Percentiles rank a stretch among this genome's conserved stretches.
phyloP scores from a whole-genome alignment of 1,140 invertebrate genomes.

The Matsumurasca onukii region DNA sequence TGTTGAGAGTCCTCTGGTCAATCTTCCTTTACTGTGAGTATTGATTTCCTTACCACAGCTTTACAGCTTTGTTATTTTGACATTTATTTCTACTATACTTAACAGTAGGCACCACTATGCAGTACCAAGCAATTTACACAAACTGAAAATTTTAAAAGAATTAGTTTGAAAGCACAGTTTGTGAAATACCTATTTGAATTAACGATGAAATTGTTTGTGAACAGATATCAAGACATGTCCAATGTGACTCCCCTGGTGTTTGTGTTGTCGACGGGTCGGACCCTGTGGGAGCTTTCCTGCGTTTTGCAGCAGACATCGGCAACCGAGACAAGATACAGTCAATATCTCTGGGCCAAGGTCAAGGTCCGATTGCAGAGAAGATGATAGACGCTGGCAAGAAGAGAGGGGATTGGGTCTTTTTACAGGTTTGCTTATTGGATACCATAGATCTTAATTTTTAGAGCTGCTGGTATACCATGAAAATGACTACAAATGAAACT shows the following conservation, averaged over 20 bases:
- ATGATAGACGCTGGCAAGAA: conserved; percentile 71
- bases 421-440: conserved; percentile 60
- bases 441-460: too few species aligned
- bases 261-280: conserved; percentile 90
- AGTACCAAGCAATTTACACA: neutral
- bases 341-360: conserved; percentile 89
- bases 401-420: conserved; percentile 79
- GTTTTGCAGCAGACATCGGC: conserved; percentile 78
- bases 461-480: too few species aligned
- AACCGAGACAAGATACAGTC: conserved; percentile 74
- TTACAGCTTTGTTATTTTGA: neutral
- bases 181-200: neutral
- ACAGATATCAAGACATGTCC: conserved; percentile 70
- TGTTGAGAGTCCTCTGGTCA: conserved; percentile 71
- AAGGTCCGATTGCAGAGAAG: conserved; percentile 79
- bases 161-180: neutral
- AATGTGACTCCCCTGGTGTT: conserved; percentile 79
- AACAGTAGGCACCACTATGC: neutral
- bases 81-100: neutral
- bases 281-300: conserved; percentile 77
- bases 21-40: conserved; percentile 66
- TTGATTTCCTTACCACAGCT: neutral
- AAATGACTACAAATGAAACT: too few species aligned
- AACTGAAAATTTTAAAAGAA: neutral
- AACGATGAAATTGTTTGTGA: neutral